phyloP scores from a whole-genome alignment of 2,113 vertebrate species.

The Pogonocichla stellata region DNA sequence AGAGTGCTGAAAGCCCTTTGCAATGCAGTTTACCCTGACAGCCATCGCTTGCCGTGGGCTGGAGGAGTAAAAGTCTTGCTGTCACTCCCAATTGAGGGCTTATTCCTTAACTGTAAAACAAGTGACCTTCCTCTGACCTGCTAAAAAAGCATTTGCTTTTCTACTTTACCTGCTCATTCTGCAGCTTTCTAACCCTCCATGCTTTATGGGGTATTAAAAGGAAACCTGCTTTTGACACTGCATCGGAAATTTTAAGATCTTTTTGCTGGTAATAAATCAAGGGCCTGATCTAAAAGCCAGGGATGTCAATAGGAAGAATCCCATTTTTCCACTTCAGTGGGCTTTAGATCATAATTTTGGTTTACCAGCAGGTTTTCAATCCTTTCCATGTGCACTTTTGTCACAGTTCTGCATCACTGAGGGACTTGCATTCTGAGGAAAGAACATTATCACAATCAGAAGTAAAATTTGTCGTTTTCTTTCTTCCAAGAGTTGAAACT shows the following conservation, averaged over 20 bases:
- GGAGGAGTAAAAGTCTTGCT: neutral
- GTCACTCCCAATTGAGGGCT: constrained; percentile 14
- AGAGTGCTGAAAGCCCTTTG: neutral
- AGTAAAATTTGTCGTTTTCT: neutral
- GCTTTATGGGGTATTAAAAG: neutral
- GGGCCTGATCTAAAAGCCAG: neutral
- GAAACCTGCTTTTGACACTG: neutral
- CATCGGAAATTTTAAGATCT: neutral
- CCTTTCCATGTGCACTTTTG: neutral
- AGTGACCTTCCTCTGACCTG: constrained; percentile 16
- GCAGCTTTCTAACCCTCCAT: neutral
- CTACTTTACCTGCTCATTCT: neutral
- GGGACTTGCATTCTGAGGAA: neutral
- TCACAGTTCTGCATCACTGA: neutral
- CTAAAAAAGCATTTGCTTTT: constrained; percentile 18
- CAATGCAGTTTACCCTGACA: neutral
- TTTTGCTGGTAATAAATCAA: neutral
- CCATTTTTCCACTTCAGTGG: neutral
- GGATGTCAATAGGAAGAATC: neutral
- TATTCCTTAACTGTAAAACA: neutral
- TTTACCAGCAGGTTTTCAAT: neutral
- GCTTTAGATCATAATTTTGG: neutral
- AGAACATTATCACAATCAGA: neutral
- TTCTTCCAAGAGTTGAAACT: neutral
- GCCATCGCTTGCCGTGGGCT: neutral